Evolutionary conservation across 2,888 invertebrate genomes (phyloP), one percentile per base, ranked within the genome.

Genomic region (Yponomeuta plumbellus): DNA sequence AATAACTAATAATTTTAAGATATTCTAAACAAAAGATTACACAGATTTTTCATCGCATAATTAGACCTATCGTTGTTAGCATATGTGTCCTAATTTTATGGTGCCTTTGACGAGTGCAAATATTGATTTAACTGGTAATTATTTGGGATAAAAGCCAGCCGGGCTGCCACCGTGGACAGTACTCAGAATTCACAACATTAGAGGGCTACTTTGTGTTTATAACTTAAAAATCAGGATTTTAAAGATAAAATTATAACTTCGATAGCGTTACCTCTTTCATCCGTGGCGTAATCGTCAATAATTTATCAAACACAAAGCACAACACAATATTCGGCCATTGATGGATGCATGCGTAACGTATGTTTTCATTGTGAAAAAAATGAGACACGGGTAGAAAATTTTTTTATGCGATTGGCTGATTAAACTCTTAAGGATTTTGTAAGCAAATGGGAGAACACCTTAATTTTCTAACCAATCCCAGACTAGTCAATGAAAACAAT

Each of bases 101-200:
- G 13, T 21, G 21, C 8, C 17, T 67, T 70, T 70, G 69, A 69
- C 61, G 63, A 69, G 11, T 40, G 62, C 68, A 71, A 71, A 71
- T 71, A 71, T 70, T 72, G 71, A 72, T 70, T 68, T 68, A 68
- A 67, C 66, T 40, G 66, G 68, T 67, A 67, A 69, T n/a, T 44
- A 44, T 69, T 68, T 68, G 52, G 67, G 69, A 68, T 66, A 66
- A 69, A 39, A 61, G 63, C 64, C 68, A 66, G 64, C 66, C 66
- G 64, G 66, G 68, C 64, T 22, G 52, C 17, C 39, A 40, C 66
- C 64, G 66, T 65, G 65, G 64, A 67, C 65, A 62, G 57, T 66
- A 67, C 66, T 61, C 23, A 66, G 66, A 63, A 64, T 13, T 20
- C 11, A 2, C 21, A 21, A 11, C 21, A 11, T 6, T 21, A 58